Evolutionary conservation across 1,140 invertebrate species (phyloP).

Genomic region (Platyura marginata): DNA sequence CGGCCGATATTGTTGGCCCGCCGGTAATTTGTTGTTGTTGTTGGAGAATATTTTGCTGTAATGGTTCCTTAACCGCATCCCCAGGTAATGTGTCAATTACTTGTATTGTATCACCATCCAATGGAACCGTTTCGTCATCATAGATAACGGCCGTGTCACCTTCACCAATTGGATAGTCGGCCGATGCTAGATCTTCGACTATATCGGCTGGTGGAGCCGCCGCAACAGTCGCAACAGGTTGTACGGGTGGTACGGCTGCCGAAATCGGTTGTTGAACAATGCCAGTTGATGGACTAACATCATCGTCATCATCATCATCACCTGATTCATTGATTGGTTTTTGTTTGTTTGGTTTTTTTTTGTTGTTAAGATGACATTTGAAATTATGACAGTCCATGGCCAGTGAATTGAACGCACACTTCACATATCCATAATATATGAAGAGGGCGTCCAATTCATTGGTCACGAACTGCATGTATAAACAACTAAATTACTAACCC

Average conservation of each 20-base stretch:
- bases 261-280: constrained; percentile 26
- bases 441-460: too few species aligned
- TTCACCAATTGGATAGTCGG: constrained; percentile 14
- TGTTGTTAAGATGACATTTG: neutral
- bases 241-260: constrained; percentile 26
- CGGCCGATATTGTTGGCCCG: constrained; percentile 15
- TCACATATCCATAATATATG: too few species aligned
- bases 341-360: neutral
- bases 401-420: neutral
- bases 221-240: constrained; percentile 24
- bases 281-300: constrained; percentile 24
- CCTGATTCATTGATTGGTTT: constrained; percentile 28
- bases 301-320: constrained; percentile 53
- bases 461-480: too few species aligned
- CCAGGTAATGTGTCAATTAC: neutral
- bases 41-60: neutral
- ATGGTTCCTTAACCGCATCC: neutral
- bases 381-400: neutral
- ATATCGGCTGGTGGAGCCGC: constrained; percentile 25
- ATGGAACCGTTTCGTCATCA: constrained; percentile 10
- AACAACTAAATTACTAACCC: constrained; percentile 37
- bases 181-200: constrained; percentile 12
- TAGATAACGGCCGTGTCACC: constrained; percentile 16
- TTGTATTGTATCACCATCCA: constrained; percentile 12
- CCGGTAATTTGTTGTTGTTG: constrained; percentile 11